Evolutionary conservation across 2,113 vertebrate species (phyloP).

Genomic region (Hippolais icterina): DNA sequence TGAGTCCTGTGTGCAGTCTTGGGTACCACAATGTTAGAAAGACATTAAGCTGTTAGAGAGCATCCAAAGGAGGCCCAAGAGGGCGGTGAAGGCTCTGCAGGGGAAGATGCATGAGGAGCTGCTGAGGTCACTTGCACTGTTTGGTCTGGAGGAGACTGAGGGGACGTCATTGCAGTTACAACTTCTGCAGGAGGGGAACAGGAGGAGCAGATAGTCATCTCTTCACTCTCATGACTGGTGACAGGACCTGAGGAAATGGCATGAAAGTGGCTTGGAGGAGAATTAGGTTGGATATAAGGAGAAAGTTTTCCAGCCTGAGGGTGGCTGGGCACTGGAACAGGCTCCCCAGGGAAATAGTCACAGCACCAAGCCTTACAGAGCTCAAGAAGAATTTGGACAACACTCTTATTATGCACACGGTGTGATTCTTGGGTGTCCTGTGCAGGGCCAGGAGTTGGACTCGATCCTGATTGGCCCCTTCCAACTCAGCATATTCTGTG

Average conservation of each 20-base stretch:
- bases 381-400: neutral
- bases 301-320: neutral
- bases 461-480: fast-evolving
- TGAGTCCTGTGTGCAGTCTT: neutral
- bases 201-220: neutral
- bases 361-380: neutral
- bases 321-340: neutral
- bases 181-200: neutral
- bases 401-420: fast-evolving
- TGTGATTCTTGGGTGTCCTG: neutral
- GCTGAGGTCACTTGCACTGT: neutral
- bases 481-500: neutral
- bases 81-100: neutral
- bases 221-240: neutral
- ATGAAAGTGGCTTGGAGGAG: neutral
- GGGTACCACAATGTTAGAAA: neutral
- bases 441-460: neutral
- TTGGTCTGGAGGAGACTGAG: neutral
- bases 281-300: neutral
- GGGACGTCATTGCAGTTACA: neutral
- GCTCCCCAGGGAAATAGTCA: too few relatives aligned
- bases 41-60: neutral
- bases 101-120: neutral
- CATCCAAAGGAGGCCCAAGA: neutral
- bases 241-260: neutral